Percentiles rank a stretch among this genome's conserved stretches.
Evolutionary conservation across 2,888 invertebrate species (phyloP).

Genomic region (Operophtera brumata): DNA sequence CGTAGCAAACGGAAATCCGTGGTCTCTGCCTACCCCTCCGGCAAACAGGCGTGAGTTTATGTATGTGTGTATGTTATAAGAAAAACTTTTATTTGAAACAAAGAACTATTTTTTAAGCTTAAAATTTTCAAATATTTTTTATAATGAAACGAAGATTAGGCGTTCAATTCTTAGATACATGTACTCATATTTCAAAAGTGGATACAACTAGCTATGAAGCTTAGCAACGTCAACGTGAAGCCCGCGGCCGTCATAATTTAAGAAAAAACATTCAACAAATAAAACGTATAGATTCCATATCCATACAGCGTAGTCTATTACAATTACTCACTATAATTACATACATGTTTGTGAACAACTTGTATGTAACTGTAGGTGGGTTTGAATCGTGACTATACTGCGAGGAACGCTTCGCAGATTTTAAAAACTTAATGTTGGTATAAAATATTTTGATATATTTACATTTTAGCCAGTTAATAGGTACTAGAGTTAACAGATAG

Average conservation of each 20-base stretch:
- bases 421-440: constrained; percentile 20
- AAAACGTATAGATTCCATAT: background rate
- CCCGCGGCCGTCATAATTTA: background rate
- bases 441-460: constrained; percentile 7
- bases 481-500: background rate
- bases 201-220: background rate
- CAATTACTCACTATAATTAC: constrained; percentile 49
- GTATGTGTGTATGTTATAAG: too few relatives aligned
- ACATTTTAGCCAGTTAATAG: background rate
- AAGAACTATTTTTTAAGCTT: too few relatives aligned
- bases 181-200: background rate
- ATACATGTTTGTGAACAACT: constrained; percentile 48
- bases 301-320: constrained; percentile 36
- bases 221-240: background rate
- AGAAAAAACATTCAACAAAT: background rate
- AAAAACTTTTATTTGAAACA: too few relatives aligned
- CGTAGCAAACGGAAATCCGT: too few relatives aligned
- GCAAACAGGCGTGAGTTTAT: too few relatives aligned
- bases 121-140: background rate
- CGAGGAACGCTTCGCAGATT: constrained; percentile 19
- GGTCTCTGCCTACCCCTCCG: too few relatives aligned
- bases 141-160: too few relatives aligned
- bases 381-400: constrained; percentile 42
- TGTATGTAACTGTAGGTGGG: constrained; percentile 45
- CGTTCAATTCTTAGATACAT: too few relatives aligned